phyloP scores from a whole-genome alignment of 2,113 vertebrate genomes.

The Lasiurus borealis region DNA sequence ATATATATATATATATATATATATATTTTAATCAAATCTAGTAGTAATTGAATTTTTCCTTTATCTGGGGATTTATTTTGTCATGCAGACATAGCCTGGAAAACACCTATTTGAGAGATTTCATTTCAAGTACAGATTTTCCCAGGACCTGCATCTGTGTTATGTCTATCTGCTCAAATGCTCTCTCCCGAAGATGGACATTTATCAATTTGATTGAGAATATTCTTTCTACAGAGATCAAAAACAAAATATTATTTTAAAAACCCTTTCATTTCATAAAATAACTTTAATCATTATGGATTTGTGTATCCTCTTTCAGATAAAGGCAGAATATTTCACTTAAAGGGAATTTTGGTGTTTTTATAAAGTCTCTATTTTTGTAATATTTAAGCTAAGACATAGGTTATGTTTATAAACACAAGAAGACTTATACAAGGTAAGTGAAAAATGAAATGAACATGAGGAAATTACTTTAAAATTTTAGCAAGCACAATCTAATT shows the following conservation, averaged over 20 bases:
- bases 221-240: neutral
- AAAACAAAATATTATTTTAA: conserved; percentile 36
- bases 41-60: neutral
- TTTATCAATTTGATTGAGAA: conserved; percentile 7
- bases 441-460: neutral
- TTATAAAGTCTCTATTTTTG: neutral
- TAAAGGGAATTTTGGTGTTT: neutral
- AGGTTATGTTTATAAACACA: conserved; percentile 1
- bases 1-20: no score
- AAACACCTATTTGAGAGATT: neutral
- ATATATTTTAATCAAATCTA: no score
- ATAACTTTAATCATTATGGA: neutral
- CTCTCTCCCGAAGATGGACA: neutral
- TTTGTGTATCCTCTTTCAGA: neutral
- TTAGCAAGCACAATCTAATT: neutral
- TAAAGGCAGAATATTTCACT: conserved; percentile 12
- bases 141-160: neutral
- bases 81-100: neutral
- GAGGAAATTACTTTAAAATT: neutral
- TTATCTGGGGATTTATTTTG: neutral
- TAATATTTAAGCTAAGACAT: conserved; percentile 1
- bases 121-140: conserved; percentile 9
- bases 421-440: neutral
- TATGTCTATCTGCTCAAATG: neutral
- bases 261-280: neutral